Base-by-base conservation (phyloP, 2,113 vertebrate species). In the Synchiropus splendidus region DNA sequence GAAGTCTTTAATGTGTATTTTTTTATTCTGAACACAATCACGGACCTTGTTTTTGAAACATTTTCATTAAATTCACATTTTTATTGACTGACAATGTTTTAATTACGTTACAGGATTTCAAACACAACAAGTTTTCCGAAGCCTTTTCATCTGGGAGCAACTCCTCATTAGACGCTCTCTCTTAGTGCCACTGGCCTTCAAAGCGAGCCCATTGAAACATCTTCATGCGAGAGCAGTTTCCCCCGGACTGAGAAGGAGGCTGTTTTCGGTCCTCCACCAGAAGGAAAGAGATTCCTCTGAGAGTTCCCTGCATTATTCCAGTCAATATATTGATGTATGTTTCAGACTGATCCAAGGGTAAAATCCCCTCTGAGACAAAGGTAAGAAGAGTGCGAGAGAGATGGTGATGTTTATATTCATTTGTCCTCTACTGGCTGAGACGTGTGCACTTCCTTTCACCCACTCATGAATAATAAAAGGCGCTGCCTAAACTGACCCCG, bases 351-450 rank as follows among this genome's bases (percentile, higher is more conserved):
- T 77, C 63, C 70, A 74, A 68, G 70, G 73, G 59, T 66, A 59
- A 74, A 64, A 62, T 50, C 63, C 63, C 63, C 65, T 54, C 47
- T 12, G 67, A 74, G 60, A 69, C 48, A 53, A 53, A 44, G 43
- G 61, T 55, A 60, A 58, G 48, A 59, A 40, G 54, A 64, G 41
- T 45, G 36, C 38, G 42, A 51, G 40, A 45, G 21, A 27, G 21
- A 46, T 48, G 44, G 48, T 45, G 54, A 65, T 74, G 64, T 72
- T 80, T 74, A 57, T 76, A 72, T 74, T 75, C 51, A 68, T 76
- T 69, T 67, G 72, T 67, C 67, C 70, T 71, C 66, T 59, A 30
- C 47, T 57, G 16, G 52, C 36, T 18, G 43, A 60, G 45, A 64
- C 13, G 39, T 48, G 18, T 12, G 2, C 53, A 38, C 58, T 46